phyloP scores from a whole-genome alignment of 2,888 invertebrate species.

The Mimachlamys varia region DNA sequence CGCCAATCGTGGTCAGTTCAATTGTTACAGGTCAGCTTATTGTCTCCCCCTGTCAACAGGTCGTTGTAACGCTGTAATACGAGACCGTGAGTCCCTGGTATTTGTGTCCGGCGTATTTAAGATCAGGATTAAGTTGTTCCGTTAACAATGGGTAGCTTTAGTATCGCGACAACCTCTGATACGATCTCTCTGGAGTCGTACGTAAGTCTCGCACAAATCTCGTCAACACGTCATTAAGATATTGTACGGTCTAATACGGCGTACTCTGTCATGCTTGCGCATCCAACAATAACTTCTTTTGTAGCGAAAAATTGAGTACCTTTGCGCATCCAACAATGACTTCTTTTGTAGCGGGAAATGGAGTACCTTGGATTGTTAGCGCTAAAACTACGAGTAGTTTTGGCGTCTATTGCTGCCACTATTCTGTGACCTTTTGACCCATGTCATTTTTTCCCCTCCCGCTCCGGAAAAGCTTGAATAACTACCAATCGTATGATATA shows the following conservation, averaged over 20 bases:
- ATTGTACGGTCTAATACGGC: background rate
- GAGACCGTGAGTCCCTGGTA: background rate
- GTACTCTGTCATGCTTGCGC: background rate
- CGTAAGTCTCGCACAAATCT: background rate
- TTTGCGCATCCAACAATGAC: too few relatives aligned
- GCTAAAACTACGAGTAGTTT: too few relatives aligned
- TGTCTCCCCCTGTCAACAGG: constrained; percentile 25
- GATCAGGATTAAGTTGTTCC: background rate
- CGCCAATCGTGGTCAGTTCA: background rate
- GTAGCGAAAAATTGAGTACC: too few relatives aligned
- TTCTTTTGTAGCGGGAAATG: too few relatives aligned
- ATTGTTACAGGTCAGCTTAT: background rate
- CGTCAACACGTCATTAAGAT: background rate
- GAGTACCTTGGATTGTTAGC: too few relatives aligned
- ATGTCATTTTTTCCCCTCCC: too few relatives aligned
- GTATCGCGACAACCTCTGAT: background rate
- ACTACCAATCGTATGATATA: too few relatives aligned
- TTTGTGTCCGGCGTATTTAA: background rate
- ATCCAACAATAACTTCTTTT: too few relatives aligned
- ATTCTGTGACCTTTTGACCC: too few relatives aligned
- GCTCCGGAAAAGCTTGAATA: too few relatives aligned
- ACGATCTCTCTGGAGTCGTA: background rate
- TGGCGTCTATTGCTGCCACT: too few relatives aligned
- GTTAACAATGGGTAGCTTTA: background rate
- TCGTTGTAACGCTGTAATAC: background rate